Percentiles rank a stretch among this genome's conserved stretches.
Conservation (phyloP, 1,140 invertebrate genomes). For the Lanistes nyassanus region DNA sequence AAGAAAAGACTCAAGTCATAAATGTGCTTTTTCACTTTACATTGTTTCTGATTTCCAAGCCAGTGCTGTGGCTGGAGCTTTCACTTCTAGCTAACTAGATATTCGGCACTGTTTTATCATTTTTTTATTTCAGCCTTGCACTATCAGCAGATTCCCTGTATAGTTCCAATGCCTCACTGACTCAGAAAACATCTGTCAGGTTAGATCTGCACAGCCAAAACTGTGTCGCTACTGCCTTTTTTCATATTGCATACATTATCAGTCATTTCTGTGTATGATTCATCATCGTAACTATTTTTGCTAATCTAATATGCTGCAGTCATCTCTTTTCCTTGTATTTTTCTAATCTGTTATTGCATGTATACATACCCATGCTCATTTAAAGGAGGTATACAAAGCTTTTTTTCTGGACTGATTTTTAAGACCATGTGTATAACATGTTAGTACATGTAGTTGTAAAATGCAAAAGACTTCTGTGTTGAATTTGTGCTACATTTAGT, state of each 20-base stretch:
- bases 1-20: background rate
- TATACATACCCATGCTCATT: no score
- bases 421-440: no score
- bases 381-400: no score
- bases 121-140: constrained; percentile 46
- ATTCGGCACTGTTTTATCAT: no score
- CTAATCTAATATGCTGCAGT: constrained; percentile 3
- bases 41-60: background rate
- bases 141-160: constrained; percentile 52
- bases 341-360: no score
- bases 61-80: background rate
- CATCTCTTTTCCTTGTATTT: background rate
- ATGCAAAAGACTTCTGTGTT: no score
- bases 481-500: no score
- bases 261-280: constrained; percentile 8
- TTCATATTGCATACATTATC: constrained; percentile 11
- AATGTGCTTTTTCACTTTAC: background rate
- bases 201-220: constrained; percentile 12
- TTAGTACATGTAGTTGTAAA: no score
- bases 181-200: constrained; percentile 43
- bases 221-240: constrained; percentile 12
- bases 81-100: no score
- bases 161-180: constrained; percentile 60
- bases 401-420: no score
- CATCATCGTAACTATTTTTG: background rate